Evolutionary conservation across 2,888 invertebrate genomes (phyloP).

Genomic region (Leptopilina myrica): DNA sequence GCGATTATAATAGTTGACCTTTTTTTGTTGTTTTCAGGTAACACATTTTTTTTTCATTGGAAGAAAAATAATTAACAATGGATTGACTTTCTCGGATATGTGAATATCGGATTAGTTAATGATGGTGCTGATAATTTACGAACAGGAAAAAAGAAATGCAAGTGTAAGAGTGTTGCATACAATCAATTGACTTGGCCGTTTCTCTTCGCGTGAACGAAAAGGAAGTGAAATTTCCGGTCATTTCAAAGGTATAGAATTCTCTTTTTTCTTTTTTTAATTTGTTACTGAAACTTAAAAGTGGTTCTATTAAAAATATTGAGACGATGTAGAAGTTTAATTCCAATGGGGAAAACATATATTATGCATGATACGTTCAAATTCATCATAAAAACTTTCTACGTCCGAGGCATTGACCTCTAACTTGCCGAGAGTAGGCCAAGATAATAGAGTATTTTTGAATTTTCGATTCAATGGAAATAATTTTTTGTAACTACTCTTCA

Average conservation of each 20-base stretch:
- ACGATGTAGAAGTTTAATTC: neutral
- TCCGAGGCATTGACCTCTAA: constrained; percentile 55
- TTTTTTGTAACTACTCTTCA: too few species aligned
- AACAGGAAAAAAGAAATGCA: constrained; percentile 34
- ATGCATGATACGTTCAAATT: constrained; percentile 16
- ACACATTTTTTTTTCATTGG: neutral
- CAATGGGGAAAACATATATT: neutral
- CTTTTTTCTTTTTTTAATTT: neutral
- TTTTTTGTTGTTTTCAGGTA: too few species aligned
- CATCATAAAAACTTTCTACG: constrained; percentile 51
- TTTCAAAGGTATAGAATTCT: constrained; percentile 41
- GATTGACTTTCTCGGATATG: neutral
- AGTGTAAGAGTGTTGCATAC: constrained; percentile 55
- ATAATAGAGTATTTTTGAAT: constrained; percentile 3
- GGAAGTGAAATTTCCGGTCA: constrained; percentile 67
- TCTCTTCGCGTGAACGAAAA: constrained; percentile 58
- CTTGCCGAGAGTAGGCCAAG: constrained; percentile 58
- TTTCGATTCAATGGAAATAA: neutral
- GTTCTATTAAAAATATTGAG: neutral
- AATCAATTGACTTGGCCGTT: constrained; percentile 63
- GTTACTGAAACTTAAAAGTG: neutral
- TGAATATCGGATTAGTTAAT: constrained; percentile 13
- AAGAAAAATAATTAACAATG: neutral
- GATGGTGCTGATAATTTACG: constrained; percentile 4
- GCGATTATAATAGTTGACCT: too few species aligned